phyloP scores from a whole-genome alignment of 2,113 vertebrate species.

The Chloropsis hardwickii region DNA sequence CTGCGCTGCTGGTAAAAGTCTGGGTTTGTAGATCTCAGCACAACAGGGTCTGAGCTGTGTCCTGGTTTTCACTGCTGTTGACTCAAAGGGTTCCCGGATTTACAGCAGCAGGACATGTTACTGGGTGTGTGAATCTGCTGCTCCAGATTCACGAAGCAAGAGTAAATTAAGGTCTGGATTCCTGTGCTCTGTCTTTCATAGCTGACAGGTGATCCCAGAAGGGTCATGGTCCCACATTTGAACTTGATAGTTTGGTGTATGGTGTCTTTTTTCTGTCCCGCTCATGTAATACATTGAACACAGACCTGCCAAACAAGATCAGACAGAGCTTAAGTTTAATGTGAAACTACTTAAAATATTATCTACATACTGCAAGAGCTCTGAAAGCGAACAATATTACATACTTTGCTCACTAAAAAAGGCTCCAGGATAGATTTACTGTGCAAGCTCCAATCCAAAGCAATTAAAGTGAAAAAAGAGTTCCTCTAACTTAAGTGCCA shows the following conservation, averaged over 20 bases:
- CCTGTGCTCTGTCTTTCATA: neutral
- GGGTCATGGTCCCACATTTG: neutral
- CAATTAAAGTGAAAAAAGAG: conserved; percentile 22
- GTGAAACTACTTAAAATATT: neutral
- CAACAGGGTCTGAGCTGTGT: neutral
- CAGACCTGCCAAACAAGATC: neutral
- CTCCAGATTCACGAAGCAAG: neutral
- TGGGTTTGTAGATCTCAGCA: neutral
- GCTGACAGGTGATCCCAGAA: neutral
- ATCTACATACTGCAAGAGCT: neutral
- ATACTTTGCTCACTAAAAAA: neutral
- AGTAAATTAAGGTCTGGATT: neutral
- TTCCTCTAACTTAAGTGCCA: neutral
- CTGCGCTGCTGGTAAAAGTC: neutral
- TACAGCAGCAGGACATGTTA: neutral
- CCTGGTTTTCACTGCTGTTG: neutral
- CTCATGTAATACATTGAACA: neutral
- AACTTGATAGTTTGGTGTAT: neutral
- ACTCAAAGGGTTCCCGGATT: neutral
- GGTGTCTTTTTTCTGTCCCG: neutral
- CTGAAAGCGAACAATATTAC: neutral
- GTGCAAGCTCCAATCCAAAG: neutral
- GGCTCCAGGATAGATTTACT: neutral
- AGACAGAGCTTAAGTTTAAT: neutral
- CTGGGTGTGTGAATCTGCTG: neutral